Evolutionary conservation across 2,797 vertebrate species (phyloP).

Genomic region (Anabacerthia variegaticeps): DNA sequence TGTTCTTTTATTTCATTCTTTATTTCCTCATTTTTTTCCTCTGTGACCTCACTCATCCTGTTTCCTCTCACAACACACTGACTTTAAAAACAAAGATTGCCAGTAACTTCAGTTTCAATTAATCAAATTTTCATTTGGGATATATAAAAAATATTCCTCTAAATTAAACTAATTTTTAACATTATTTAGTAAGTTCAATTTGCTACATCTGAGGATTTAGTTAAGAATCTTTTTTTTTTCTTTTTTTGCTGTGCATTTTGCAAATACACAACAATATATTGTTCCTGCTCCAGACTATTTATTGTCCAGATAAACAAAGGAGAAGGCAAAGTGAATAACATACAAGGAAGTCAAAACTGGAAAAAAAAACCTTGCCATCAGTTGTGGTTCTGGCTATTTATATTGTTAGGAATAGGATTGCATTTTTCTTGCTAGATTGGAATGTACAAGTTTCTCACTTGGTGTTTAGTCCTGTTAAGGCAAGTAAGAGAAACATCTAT

Average conservation of each 20-base stretch:
- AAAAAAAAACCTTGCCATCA: not conserved
- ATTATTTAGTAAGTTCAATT: not conserved
- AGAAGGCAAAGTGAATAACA: conserved; percentile 1
- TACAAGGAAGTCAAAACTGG: conserved; percentile 13
- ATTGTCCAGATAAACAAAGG: conserved; percentile 57
- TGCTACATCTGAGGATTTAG: not conserved
- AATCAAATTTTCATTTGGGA: not conserved
- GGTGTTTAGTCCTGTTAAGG: not conserved
- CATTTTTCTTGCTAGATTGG: not conserved
- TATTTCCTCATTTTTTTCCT: not conserved
- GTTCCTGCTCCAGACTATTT: conserved; percentile 31
- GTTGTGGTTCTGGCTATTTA: conserved; percentile 9
- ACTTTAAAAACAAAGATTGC: not conserved
- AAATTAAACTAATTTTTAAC: not conserved
- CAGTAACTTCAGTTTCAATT: not conserved
- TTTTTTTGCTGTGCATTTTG: not conserved
- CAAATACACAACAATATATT: conserved; percentile 39
- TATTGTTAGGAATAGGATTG: conserved; percentile 13
- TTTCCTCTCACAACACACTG: not conserved
- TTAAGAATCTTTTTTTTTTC: not conserved
- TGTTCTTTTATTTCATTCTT: not conserved
- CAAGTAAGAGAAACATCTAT: conserved; percentile 19
- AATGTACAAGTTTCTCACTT: not conserved
- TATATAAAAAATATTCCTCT: not conserved
- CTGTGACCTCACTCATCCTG: not conserved